phyloP scores from a whole-genome alignment of 2,113 vertebrate genomes.

The Ophthalmolycus amberensis region DNA sequence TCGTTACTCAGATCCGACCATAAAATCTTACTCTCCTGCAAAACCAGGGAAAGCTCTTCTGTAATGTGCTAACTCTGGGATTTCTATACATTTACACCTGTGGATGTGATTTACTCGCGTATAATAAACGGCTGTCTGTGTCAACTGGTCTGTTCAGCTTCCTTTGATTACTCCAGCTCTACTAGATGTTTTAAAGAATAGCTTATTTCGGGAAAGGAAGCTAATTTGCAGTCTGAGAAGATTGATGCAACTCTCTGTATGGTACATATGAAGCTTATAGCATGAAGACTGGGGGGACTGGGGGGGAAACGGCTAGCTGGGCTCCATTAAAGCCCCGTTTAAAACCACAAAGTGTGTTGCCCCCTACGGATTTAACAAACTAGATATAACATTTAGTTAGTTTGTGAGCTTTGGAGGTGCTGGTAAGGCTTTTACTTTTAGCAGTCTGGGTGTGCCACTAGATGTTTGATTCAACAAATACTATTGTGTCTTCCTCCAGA shows the following conservation, averaged over 20 bases:
- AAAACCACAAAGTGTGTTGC: neutral
- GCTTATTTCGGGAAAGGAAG: neutral
- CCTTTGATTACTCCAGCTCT: neutral
- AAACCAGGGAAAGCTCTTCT: slow-evolving; percentile 24
- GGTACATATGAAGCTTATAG: neutral
- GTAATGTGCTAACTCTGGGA: neutral
- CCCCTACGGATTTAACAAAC: neutral
- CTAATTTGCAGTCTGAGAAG: neutral
- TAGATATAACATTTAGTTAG: neutral
- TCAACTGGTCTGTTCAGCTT: neutral
- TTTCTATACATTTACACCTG: neutral
- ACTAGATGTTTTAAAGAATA: neutral
- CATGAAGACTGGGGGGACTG: neutral
- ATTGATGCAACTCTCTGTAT: neutral
- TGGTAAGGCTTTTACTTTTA: neutral
- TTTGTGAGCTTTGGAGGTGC: neutral
- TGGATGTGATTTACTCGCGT: neutral
- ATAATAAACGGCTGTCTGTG: neutral
- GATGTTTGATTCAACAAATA: slow-evolving; percentile 14
- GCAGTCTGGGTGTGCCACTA: neutral
- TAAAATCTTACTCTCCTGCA: neutral
- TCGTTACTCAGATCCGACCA: slow-evolving; percentile 16
- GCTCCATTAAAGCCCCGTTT: neutral
- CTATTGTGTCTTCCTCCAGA: slow-evolving; percentile 2
- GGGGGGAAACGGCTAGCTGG: neutral